phyloP scores from a whole-genome alignment of 2,797 vertebrate species.

The Brachyalestes nurse region DNA sequence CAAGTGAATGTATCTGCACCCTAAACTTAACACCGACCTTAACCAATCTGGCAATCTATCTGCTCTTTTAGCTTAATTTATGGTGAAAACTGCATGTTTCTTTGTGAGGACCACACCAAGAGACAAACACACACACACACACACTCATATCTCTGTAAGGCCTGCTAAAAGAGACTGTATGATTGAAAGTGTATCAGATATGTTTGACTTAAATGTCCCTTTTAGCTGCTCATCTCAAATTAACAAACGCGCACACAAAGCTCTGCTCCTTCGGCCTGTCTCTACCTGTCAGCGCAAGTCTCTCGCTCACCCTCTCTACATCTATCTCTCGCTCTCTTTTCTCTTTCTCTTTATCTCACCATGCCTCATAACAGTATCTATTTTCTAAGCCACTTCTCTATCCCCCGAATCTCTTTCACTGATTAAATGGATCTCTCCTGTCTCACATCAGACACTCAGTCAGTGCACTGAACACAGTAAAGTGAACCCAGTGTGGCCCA shows the following conservation, averaged over 20 bases:
- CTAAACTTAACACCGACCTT: too few species aligned
- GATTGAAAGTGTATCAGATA: conserved; percentile 31
- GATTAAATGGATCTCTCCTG: background rate
- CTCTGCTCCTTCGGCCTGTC: conserved; percentile 34
- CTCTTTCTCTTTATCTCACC: conserved; percentile 1
- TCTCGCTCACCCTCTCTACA: conserved; percentile 30
- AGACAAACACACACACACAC: background rate
- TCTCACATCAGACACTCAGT: background rate
- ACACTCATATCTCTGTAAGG: background rate
- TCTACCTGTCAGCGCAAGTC: conserved; percentile 43
- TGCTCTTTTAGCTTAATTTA: too few species aligned
- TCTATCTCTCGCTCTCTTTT: conserved; percentile 16
- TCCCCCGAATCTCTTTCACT: background rate
- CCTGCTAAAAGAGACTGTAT: background rate
- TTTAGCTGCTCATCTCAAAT: conserved; percentile 46
- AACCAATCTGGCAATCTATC: too few species aligned
- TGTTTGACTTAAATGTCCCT: conserved; percentile 44
- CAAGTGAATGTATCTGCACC: too few species aligned
- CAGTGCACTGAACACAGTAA: background rate
- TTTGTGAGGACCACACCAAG: too few species aligned
- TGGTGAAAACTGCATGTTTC: too few species aligned
- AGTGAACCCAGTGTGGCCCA: background rate
- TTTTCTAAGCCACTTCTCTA: background rate
- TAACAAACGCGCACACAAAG: conserved; percentile 35
- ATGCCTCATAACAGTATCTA: background rate